These are phyloP conservation scores for Sclerurus mexicanus DNA, from an alignment of 2,113 vertebrate genomes.

Conservation along the genomic window DNA sequence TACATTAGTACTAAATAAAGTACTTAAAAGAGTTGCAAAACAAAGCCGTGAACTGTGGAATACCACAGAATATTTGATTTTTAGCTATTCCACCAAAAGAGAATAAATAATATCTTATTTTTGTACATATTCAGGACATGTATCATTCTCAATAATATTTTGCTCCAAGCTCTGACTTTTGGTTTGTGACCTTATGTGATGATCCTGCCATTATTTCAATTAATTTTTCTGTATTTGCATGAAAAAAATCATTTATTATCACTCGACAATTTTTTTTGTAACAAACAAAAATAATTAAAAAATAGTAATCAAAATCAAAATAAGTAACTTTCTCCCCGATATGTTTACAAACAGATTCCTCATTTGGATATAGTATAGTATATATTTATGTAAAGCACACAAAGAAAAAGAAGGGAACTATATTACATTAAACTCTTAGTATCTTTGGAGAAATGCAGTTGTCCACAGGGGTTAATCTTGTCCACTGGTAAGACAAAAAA, in stretches of 20 bases:
- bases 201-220: background rate
- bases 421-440: background rate
- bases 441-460: background rate
- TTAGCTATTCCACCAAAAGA: background rate
- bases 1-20: background rate
- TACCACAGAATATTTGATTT: background rate
- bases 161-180: background rate
- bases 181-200: background rate
- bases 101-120: background rate
- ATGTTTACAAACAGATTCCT: background rate
- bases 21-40: background rate
- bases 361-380: background rate
- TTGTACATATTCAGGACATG: background rate
- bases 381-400: background rate
- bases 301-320: background rate
- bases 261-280: background rate
- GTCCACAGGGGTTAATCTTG: background rate
- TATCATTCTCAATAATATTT: background rate
- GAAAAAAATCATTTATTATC: background rate
- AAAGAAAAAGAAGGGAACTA: background rate
- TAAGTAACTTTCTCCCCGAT: fast-evolving
- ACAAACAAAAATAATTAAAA: background rate
- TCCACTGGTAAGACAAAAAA: background rate
- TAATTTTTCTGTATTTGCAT: background rate
- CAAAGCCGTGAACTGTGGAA: background rate